These are phyloP conservation scores for Colletes latitarsis DNA, from an alignment of 1,140 invertebrate genomes.

Conservation along the genomic window DNA sequence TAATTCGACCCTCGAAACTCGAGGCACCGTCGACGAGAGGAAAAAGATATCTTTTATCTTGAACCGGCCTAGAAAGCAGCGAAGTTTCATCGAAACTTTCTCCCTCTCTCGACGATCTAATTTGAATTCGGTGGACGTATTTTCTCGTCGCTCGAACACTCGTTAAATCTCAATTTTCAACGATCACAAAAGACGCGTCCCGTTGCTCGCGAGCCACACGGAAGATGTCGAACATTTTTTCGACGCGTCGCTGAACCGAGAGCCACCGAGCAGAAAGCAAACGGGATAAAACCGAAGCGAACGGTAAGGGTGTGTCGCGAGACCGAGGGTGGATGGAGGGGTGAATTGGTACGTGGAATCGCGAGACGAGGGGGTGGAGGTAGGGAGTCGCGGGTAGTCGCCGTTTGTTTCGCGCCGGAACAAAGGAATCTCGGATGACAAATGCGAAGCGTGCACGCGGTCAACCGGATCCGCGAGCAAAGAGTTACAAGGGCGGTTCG, in stretches of 20 bases:
- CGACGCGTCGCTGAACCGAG: neutral
- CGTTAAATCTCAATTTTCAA: too few species aligned
- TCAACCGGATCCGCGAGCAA: constrained; percentile 65
- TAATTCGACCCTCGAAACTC: too few species aligned
- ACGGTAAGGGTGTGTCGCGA: neutral
- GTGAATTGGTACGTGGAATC: constrained; percentile 11
- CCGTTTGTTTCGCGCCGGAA: constrained; percentile 66
- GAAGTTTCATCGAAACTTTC: too few species aligned
- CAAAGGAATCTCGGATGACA: constrained; percentile 71
- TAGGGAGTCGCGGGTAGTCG: neutral
- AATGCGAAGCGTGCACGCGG: constrained; percentile 68
- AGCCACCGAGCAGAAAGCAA: neutral
- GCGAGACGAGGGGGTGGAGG: constrained; percentile 5
- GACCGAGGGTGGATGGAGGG: neutral
- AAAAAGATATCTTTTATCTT: too few species aligned
- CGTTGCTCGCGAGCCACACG: neutral
- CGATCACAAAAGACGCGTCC: too few species aligned
- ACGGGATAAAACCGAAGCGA: neutral
- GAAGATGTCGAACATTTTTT: neutral
- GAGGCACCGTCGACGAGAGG: too few species aligned
- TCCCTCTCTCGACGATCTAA: too few species aligned
- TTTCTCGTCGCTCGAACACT: too few species aligned
- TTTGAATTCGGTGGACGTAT: too few species aligned
- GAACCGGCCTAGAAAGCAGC: too few species aligned
- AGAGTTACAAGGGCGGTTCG: constrained; percentile 34